A percentile compares a stretch with the other conserved stretches of the same genome.
Evolutionary conservation across 2,113 vertebrate genomes (phyloP).

Genomic region (Campylorhamphus procurvoides): DNA sequence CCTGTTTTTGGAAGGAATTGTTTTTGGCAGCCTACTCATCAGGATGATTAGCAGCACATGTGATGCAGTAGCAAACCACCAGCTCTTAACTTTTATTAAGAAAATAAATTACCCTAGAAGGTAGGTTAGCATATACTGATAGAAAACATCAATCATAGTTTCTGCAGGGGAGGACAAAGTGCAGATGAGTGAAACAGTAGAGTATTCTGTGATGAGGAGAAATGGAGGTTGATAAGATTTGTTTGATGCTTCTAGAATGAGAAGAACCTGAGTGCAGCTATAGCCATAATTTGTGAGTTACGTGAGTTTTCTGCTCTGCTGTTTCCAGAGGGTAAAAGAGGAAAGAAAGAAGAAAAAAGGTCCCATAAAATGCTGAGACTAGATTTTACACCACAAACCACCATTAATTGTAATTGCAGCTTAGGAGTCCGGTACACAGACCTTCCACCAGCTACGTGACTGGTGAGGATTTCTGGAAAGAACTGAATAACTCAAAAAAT

Average conservation of each 20-base stretch:
- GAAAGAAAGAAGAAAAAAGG: neutral
- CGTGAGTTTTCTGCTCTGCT: neutral
- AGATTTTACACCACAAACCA: neutral
- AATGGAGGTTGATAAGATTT: neutral
- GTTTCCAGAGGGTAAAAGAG: neutral
- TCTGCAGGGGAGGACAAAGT: constrained; percentile 7
- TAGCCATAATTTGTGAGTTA: neutral
- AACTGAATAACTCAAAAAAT: rapidly evolving
- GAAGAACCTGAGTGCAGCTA: neutral
- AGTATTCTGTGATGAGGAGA: neutral
- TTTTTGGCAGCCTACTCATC: constrained; percentile 44
- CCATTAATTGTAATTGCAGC: neutral
- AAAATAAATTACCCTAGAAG: constrained; percentile 58
- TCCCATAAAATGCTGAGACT: neutral
- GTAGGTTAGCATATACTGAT: constrained; percentile 38
- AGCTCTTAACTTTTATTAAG: constrained; percentile 58
- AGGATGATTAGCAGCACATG: constrained; percentile 19
- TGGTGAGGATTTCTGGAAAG: neutral
- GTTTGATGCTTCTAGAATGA: neutral
- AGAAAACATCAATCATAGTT: constrained; percentile 63
- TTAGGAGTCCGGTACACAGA: neutral
- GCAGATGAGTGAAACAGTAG: neutral
- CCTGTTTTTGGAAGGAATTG: neutral
- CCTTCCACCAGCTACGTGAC: rapidly evolving
- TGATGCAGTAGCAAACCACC: constrained; percentile 8